Conservation (phyloP, 1,140 invertebrate species). For the Plodia interpunctella region DNA sequence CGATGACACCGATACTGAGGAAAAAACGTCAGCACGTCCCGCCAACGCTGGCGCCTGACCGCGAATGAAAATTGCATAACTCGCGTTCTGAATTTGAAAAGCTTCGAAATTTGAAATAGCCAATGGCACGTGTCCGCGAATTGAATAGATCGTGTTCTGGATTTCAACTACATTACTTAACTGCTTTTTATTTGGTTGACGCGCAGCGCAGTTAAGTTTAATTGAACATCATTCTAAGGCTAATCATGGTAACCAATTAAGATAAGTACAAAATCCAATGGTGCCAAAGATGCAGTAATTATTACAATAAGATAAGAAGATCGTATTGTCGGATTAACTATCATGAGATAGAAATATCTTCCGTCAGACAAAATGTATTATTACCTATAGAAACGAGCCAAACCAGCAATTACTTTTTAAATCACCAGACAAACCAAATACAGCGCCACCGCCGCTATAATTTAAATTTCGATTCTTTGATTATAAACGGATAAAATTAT, state of each 20-base stretch:
- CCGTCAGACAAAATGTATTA: background rate
- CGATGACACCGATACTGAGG: constrained; percentile 34
- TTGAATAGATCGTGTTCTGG: constrained; percentile 37
- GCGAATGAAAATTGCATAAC: constrained; percentile 59
- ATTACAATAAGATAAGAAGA: too few species aligned
- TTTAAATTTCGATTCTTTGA: background rate
- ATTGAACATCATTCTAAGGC: too few species aligned
- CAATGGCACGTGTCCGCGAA: constrained; percentile 53
- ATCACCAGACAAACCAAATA: background rate
- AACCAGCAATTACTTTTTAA: constrained; percentile 6
- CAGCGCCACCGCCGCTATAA: constrained; percentile 5
- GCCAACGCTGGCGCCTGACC: constrained; percentile 58
- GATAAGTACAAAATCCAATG: too few species aligned
- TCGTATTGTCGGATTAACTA: too few species aligned
- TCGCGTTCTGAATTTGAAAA: constrained; percentile 60
- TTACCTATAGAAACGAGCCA: too few species aligned
- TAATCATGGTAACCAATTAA: too few species aligned
- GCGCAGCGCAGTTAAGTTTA: too few species aligned
- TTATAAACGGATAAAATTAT: constrained; percentile 13
- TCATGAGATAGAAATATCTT: too few species aligned
- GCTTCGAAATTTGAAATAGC: constrained; percentile 53
- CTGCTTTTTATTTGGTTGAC: too few species aligned
- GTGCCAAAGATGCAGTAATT: too few species aligned
- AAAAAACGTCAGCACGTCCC: constrained; percentile 57
- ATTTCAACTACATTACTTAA: constrained; percentile 35